These are phyloP conservation scores for Aplocera efformata DNA, from an alignment of 2,888 invertebrate species.

Conservation along the genomic window DNA sequence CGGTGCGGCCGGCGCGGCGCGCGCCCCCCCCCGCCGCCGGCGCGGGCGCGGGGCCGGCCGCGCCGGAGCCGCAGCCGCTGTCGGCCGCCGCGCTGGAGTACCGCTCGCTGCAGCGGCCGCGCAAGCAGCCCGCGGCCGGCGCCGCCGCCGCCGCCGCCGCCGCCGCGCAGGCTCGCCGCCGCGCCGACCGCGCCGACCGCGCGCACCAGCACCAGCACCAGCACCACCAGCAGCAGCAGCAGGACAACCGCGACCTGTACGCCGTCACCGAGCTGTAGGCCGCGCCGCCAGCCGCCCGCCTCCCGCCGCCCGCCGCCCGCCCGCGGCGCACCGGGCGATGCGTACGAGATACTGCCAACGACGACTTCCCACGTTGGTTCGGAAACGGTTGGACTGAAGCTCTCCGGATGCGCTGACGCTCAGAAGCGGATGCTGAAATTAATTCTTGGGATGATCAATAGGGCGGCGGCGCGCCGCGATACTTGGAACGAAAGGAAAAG, in stretches of 20 bases:
- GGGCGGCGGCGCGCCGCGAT: no score
- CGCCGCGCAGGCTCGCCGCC: slow-evolving; percentile 2
- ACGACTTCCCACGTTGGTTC: no score
- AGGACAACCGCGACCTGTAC: slow-evolving; percentile 82
- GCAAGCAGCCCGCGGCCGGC: slow-evolving; percentile 40
- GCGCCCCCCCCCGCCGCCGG: slow-evolving; percentile 35
- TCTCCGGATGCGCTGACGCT: no score
- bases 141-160: slow-evolving; percentile 33
- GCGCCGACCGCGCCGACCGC: slow-evolving; percentile 29
- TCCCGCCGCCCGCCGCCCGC: not conserved
- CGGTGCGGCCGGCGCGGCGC: slow-evolving; percentile 63
- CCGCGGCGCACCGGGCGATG: not conserved
- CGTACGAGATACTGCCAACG: no score
- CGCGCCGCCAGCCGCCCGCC: no score
- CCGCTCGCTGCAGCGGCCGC: slow-evolving; percentile 80
- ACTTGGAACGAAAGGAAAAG: no score
- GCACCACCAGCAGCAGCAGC: slow-evolving; percentile 15
- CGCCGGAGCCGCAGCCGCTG: slow-evolving; percentile 73
- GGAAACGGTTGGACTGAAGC: no score
- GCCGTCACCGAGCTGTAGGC: slow-evolving; percentile 82
- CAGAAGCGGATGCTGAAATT: no score
- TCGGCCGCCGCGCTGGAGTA: slow-evolving; percentile 79
- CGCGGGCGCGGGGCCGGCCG: slow-evolving; percentile 56
- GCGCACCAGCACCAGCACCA: slow-evolving; percentile 31
- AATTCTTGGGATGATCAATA: no score